Evolutionary conservation across 2,113 vertebrate genomes (phyloP), one percentile per base, ranked within the genome.

Genomic region (Mormyrus iriodes): DNA sequence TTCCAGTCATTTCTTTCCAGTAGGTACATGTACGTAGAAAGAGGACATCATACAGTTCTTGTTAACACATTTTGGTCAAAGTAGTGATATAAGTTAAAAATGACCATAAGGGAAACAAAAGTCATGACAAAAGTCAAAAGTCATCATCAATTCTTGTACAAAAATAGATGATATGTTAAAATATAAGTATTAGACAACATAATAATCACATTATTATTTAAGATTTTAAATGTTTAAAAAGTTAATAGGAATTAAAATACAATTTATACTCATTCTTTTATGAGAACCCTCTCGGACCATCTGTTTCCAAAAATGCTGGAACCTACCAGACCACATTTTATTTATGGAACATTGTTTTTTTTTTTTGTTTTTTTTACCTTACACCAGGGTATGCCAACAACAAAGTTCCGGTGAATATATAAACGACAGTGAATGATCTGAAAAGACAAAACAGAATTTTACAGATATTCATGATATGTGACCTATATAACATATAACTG

Each of bases 91-190:
- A 51, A 27, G 95, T 97, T 94, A 94, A 96, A 96, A 96, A 94
- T 96, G 97, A 96, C 94, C 88, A 90, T 92, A 94, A 92, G 94
- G 93, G 89, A 86, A 91, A 94, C 91, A 90, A 31, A 91, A 95
- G 94, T 96, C 97, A 96, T 95, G 93, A n/a, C n/a, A n/a, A 97
- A 97, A 96, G 95, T n/a, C n/a, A 97, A 95, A 97, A 97, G 48
- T 12, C 51, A 24, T 97, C 95, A 96, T 95, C 95, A 97, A 97
- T 95, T 95, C 95, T 95, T 94, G 96, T 99, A 99, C 97, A 98
- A 99, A 99, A 99, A 99, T 99, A 99, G 97, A 97, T 98, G 97
- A 97, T 98, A 98, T 98, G 97, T 97, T 99, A 98, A 99, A 99
- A 98, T 98, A 98, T 96, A 96, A 95, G 97, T 97, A 97, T 97